phyloP scores from a whole-genome alignment of 2,888 invertebrate genomes.

The Sesamia inferens region DNA sequence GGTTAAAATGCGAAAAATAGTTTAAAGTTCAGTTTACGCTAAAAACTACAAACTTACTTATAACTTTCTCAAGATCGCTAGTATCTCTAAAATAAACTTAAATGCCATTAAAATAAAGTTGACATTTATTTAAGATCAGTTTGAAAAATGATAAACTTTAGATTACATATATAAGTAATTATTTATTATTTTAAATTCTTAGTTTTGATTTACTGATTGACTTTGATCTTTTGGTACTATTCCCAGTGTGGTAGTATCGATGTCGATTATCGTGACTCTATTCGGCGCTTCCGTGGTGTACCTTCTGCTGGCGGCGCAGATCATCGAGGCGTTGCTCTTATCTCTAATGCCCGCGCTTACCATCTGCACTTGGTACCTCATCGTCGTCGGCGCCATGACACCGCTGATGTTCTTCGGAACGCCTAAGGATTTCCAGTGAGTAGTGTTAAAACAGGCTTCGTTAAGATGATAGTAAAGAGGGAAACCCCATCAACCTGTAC shows the following conservation, averaged over 20 bases:
- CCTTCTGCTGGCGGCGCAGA: conserved; percentile 91
- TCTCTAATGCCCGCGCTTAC: conserved; percentile 86
- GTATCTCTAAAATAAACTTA: too few species aligned
- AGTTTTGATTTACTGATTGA: too few species aligned
- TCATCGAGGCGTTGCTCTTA: conserved; percentile 90
- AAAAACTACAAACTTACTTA: too few species aligned
- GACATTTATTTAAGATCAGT: too few species aligned
- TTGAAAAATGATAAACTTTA: too few species aligned
- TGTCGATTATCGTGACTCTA: conserved; percentile 91
- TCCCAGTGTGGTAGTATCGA: conserved; percentile 88
- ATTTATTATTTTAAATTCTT: background rate
- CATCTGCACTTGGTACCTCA: conserved; percentile 91
- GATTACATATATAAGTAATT: too few species aligned
- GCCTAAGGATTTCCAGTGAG: conserved; percentile 93
- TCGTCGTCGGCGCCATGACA: conserved; percentile 90
- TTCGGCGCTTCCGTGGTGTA: conserved; percentile 93
- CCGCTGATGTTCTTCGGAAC: conserved; percentile 92
- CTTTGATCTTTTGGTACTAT: background rate
- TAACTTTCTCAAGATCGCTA: too few species aligned
- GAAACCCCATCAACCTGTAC: background rate
- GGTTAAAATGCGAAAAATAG: too few species aligned
- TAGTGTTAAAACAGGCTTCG: conserved; percentile 31
- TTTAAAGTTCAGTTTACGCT: too few species aligned
- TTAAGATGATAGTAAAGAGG: background rate
- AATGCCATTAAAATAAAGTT: too few species aligned